These are phyloP conservation scores for Sterrhoptilus dennistouni DNA, from an alignment of 2,113 vertebrate genomes.

Conservation along the genomic window DNA sequence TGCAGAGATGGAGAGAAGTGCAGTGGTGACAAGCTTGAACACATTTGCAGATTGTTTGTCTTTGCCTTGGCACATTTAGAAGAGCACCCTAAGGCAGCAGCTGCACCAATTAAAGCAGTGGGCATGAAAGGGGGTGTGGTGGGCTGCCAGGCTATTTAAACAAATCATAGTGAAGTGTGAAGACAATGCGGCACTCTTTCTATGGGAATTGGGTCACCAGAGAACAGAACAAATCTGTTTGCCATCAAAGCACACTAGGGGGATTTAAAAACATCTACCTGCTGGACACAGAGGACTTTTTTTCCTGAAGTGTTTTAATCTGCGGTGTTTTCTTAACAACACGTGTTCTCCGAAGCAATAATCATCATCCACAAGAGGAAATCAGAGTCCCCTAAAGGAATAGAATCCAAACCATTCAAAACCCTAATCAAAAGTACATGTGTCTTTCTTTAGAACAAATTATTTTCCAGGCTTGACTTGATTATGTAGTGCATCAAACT, in stretches of 20 bases:
- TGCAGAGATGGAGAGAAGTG: neutral
- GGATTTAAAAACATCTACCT: neutral
- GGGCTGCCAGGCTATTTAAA: neutral
- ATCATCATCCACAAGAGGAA: neutral
- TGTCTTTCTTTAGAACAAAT: neutral
- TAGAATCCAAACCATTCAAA: neutral
- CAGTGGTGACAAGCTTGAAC: neutral
- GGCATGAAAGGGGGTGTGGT: neutral
- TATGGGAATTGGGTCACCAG: neutral
- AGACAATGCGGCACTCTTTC: neutral
- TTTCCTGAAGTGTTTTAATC: neutral
- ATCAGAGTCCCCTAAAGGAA: neutral
- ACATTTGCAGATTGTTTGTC: neutral
- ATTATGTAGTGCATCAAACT: neutral
- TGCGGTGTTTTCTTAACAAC: neutral
- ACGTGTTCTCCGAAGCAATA: neutral
- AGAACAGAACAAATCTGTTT: neutral
- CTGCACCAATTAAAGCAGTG: neutral
- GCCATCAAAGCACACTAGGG: neutral
- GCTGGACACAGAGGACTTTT: neutral
- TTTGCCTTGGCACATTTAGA: neutral
- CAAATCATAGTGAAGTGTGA: neutral
- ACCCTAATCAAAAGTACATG: neutral
- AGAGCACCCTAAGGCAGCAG: neutral
- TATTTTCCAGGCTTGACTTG: neutral